Base-by-base conservation (phyloP, 1,140 invertebrate species). In the Agrypnia vestita region DNA sequence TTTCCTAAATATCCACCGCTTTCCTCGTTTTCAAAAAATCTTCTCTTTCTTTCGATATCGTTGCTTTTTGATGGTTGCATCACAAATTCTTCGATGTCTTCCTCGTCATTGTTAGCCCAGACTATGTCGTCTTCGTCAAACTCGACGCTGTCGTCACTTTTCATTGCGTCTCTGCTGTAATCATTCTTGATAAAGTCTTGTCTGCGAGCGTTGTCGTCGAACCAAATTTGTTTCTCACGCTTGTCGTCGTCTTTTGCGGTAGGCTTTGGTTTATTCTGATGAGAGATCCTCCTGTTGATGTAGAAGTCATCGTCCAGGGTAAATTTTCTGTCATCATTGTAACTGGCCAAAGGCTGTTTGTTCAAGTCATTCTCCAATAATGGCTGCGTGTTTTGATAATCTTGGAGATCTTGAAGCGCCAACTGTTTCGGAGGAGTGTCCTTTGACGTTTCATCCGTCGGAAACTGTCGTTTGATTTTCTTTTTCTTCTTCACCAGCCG, bases 291-390 rank as follows among this genome's bases (percentile, higher is more conserved):
- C 67, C 71, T 53, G 43, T 76, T 82, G 15, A 78, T 76, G 53
- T 76, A 84, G 61, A 78, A 84, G 17, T 79, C 79, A n/a, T 80
- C 47, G 55, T 84, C 72, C 51, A 84, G 62, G 0, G 46, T n/a
- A 46, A 75, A 82, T 9, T 75, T 76, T 10, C 47, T 59, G 17
- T 82, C 80, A 19, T 74, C 59, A 25, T 73, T 76, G 19, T 47
- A 79, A 46, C 79, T 67, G 55, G 79, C 61, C 44, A 85, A 72
- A 21, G 79, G 17, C 81, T 76, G 49, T 76, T 59, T 79, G 81
- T 6, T 77, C 74, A 9, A 84, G 80, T 73, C 62, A 72, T 84
- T 85, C n/a, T 86, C 69, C 44, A 1, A 13, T 25, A 47, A 47
- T 3, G 71, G 71, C 15, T 75, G 51, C 10, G 56, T 43, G 56